These are phyloP conservation scores for Saccopteryx bilineata DNA, from an alignment of 2,113 vertebrate genomes.

Conservation along the genomic window DNA sequence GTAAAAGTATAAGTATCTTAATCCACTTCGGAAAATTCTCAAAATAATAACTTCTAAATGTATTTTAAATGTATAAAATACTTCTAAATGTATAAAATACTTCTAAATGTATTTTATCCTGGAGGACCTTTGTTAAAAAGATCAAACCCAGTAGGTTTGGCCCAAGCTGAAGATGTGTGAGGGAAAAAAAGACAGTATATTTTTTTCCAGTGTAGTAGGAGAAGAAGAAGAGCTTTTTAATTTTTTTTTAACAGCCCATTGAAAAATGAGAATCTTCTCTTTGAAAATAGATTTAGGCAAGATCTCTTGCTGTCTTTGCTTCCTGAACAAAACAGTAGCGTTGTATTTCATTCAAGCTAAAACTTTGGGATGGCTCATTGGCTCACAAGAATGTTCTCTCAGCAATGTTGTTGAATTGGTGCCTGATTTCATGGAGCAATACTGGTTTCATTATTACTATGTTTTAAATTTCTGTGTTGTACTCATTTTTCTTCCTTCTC, in stretches of 20 bases:
- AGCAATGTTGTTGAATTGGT: background rate
- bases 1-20: background rate
- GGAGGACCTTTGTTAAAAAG: background rate
- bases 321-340: background rate
- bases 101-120: slow-evolving; percentile 20
- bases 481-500: background rate
- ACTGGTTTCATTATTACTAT: background rate
- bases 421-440: background rate
- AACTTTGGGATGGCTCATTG: background rate
- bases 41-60: slow-evolving; percentile 6
- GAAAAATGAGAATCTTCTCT: background rate
- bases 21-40: slow-evolving; percentile 19
- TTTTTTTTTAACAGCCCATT: background rate
- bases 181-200: background rate
- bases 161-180: background rate
- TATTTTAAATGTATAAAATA: too few relatives aligned
- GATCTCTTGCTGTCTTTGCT: background rate
- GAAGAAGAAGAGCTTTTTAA: background rate
- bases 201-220: background rate
- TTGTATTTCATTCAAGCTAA: background rate
- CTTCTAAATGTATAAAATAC: slow-evolving; percentile 25
- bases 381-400: background rate
- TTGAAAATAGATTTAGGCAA: slow-evolving; percentile 48
- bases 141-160: background rate
- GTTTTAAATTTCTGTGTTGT: background rate